Percentiles rank a stretch among this genome's conserved stretches.
These are phyloP conservation scores for Rhabdophis nuchalis DNA, from an alignment of 2,797 vertebrate species.

Conservation along the genomic window DNA sequence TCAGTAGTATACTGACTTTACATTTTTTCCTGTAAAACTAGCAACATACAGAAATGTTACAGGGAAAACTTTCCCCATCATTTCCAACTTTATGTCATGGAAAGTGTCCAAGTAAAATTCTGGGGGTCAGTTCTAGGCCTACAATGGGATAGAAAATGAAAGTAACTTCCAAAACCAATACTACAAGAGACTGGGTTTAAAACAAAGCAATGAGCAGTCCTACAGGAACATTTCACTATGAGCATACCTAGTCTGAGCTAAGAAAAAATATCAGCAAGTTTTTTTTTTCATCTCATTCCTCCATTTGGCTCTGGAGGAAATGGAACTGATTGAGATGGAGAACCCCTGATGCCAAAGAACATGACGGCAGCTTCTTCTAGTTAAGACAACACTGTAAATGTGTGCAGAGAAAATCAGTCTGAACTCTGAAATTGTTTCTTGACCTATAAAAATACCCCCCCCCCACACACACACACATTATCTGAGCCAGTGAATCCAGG, in stretches of 20 bases:
- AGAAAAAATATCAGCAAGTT: background rate
- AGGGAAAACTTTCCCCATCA: background rate
- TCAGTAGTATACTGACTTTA: background rate
- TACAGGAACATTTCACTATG: background rate
- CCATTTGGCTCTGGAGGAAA: background rate
- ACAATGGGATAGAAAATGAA: background rate
- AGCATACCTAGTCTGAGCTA: background rate
- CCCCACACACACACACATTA: too few species aligned
- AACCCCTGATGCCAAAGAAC: background rate
- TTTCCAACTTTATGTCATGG: background rate
- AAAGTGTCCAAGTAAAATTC: background rate
- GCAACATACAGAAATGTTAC: background rate
- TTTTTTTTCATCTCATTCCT: background rate
- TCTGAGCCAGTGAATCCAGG: slow-evolving; percentile 7
- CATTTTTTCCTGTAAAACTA: too few species aligned
- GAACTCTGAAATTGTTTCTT: background rate
- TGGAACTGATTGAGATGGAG: background rate
- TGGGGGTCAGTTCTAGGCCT: background rate
- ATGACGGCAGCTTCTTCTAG: background rate
- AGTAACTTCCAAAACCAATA: background rate
- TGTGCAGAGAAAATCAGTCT: background rate
- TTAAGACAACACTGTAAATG: background rate
- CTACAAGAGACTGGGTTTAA: background rate
- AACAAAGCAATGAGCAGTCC: background rate
- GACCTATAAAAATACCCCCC: background rate